Conservation (phyloP, 2,113 vertebrate genomes). For the Alligator mississippiensis region DNA sequence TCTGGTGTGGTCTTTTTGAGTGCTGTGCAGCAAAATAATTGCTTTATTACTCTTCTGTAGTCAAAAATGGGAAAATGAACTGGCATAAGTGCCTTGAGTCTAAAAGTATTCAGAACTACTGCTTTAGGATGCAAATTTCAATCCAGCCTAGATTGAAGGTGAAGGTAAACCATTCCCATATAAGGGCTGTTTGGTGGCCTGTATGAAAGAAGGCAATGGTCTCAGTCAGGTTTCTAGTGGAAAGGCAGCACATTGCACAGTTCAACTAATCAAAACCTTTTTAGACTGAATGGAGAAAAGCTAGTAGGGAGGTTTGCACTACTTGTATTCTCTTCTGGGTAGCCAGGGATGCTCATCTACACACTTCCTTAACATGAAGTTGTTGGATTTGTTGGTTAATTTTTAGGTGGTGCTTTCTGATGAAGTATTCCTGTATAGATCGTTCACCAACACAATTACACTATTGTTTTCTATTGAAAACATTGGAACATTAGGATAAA, state of each 20-base stretch:
- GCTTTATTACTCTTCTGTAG: too few relatives aligned
- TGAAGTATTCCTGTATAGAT: not conserved
- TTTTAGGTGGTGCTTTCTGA: not conserved
- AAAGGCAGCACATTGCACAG: not conserved
- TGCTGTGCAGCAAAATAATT: too few relatives aligned
- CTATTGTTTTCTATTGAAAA: not conserved
- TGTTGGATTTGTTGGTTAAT: fast-evolving
- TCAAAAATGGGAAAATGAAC: too few relatives aligned
- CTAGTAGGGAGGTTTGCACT: not conserved
- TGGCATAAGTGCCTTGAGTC: too few relatives aligned
- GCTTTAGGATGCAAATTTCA: not conserved
- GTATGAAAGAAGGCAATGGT: not conserved
- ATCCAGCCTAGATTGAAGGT: not conserved
- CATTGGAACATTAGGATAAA: not conserved
- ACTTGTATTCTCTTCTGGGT: not conserved
- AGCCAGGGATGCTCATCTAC: not conserved
- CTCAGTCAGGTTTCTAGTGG: not conserved
- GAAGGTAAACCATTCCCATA: not conserved
- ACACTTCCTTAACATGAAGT: not conserved
- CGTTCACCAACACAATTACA: not conserved
- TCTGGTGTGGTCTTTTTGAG: too few relatives aligned
- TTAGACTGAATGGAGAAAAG: not conserved
- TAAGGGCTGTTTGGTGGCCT: not conserved
- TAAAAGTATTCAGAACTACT: too few relatives aligned
- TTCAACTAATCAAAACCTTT: not conserved